Base-by-base conservation (phyloP, 2,888 invertebrate genomes). In the Lordiphosa fenestrarum region DNA sequence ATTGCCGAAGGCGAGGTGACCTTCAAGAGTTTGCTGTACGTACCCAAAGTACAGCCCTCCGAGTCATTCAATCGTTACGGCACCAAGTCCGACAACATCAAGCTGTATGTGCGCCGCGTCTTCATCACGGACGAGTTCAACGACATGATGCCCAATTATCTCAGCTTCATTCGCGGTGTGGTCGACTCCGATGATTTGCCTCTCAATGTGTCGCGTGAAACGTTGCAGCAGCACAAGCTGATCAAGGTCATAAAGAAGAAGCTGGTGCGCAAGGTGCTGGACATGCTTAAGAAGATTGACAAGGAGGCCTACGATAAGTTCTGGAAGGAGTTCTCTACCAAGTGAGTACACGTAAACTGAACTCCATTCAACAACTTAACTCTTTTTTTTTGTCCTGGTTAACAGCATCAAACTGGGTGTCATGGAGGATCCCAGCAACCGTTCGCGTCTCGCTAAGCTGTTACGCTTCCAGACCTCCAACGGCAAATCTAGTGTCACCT, bases 111-210 rank as follows among this genome's bases (percentile, higher is more conserved):
- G 54, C 93, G 99, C 61, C 93, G 99, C 64, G 99, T 99, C 12
- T 99, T 99, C 91, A 99, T 99, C 90, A 99, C 99, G 6, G 99
- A 99, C 90, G 98, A 99, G 91, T 99, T 99, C 92, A 97, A 97
- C 89, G 99, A 99, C 88, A 97, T 99, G 95, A 96, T 99, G 95
- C 99, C 99, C 71, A 98, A 96, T 89, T 99, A 98, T 90, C 92
- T 99, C 77, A 94, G 93, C 73, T 99, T 99, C 90, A 93, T 99
- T 62, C 94, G 95, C 55, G 99, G 99, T 82, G 95, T 99, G 73
- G 99, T 99, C 44, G 99, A 99, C 91, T 98, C 98, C 9, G 99
- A 99, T 90, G 99, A 99, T 91, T 91, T 99, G 75, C 99, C 99
- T 30, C 92, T 99, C 74, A 99, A 99, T 90, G 99, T 99, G 30